Evolutionary conservation across 2,797 vertebrate species (phyloP).

Genomic region (Xenops minutus): DNA sequence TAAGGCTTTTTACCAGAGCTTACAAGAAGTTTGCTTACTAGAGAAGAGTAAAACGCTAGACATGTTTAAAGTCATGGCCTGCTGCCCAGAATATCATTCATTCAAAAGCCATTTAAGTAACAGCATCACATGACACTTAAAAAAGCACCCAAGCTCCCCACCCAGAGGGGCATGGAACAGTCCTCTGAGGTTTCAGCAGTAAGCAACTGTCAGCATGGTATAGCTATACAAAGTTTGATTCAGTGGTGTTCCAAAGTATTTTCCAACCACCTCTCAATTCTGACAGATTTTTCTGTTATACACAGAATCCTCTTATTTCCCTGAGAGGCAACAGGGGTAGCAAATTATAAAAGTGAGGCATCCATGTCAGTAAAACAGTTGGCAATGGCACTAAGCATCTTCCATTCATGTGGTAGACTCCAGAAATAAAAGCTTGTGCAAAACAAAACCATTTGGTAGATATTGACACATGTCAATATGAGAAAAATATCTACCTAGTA

Average conservation of each 20-base stretch:
- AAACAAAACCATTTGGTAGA: background rate
- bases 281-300: background rate
- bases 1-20: background rate
- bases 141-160: background rate
- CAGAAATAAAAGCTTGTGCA: background rate
- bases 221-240: background rate
- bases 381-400: background rate
- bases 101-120: background rate
- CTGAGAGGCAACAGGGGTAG: background rate
- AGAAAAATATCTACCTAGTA: background rate
- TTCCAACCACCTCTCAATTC: accelerated
- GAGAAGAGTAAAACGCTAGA: background rate
- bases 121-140: background rate
- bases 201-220: background rate
- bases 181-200: background rate
- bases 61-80: background rate
- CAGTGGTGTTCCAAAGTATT: background rate
- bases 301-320: background rate
- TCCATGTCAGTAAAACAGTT: background rate
- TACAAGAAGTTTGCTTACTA: background rate
- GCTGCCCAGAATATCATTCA: background rate
- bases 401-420: accelerated
- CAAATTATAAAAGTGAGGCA: background rate
- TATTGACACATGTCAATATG: background rate
- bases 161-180: background rate